Evolutionary conservation across 1,140 invertebrate genomes (phyloP), one percentile per base, ranked within the genome.

Genomic region (Heliconius hermathena): DNA sequence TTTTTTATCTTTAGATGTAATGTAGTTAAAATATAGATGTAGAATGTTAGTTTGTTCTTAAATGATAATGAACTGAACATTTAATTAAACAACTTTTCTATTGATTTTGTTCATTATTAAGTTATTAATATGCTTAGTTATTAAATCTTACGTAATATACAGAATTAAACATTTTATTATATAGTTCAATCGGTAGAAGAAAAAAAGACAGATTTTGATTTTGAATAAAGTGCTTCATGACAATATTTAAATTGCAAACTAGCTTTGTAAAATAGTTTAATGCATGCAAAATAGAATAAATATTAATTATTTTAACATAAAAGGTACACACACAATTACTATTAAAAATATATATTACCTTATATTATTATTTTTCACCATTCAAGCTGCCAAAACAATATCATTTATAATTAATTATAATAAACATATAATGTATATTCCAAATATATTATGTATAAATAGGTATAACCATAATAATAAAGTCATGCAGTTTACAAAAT

Each of bases 401-500:
- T 66, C 29, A 66, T 66, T 29, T 26, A 26, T 66, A 66, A 66
- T 66, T 66, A 66, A 66, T 66, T 66, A 66, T 66, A 60, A 66
- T 66, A 66, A 26, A 66, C 4, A 26, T 26, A 66, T 66, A 26
- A 29, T 66, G 4, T 66, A 66, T 22, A 11, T 29, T 16, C 11
- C 29, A 66, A 66, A 66, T 66, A 29, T 29, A 66, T 71, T 38
- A 71, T 74, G 70, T 38, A 71, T 76, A 60, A 60, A 54, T 54
- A 54, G 20, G n/a, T n/a, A 60, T 26, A 26, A 29, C 11, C 8
- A 66, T 13, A 66, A 66, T 29, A 29, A 26, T 66, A 22, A 60
- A 29, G 60, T 66, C 60, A 29, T 26, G 60, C 60, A 66, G 11
- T 16, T 66, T 16, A 26, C n/a, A 66, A 29, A 66, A 26, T 26